Conservation (phyloP, 2,113 vertebrate genomes). For the rabbit (Oryctolagus cuniculus) region DNA sequence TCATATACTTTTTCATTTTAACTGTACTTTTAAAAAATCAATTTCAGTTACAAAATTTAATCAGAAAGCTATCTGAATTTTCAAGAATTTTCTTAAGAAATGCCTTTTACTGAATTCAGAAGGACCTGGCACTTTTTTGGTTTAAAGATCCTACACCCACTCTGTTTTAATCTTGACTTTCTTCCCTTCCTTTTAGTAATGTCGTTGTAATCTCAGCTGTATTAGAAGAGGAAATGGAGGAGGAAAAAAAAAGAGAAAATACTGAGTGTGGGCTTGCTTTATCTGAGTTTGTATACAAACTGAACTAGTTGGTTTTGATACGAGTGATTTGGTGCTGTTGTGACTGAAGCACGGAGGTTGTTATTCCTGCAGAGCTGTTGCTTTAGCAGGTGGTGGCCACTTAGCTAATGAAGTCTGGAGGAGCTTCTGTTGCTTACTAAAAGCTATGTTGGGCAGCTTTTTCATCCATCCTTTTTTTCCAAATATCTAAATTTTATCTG, state of each 20-base stretch:
- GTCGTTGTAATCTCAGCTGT: neutral
- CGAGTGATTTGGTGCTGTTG: neutral
- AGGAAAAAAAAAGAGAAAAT: neutral
- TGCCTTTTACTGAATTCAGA: neutral
- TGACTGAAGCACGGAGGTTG: slow-evolving; percentile 1
- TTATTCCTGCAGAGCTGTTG: neutral
- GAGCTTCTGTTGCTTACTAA: neutral
- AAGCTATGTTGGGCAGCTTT: neutral
- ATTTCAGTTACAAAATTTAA: slow-evolving; percentile 14
- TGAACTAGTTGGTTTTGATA: neutral
- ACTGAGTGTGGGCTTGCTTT: neutral
- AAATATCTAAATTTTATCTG: neutral
- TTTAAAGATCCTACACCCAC: neutral
- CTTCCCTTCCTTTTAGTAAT: neutral
- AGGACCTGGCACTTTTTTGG: neutral
- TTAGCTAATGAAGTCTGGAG: neutral
- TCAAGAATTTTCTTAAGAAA: slow-evolving; percentile 9
- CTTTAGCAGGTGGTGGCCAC: neutral
- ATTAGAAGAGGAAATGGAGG: slow-evolving; percentile 7
- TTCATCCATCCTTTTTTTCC: neutral
- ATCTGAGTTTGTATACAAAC: neutral
- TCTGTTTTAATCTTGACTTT: neutral
- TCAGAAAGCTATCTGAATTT: slow-evolving; percentile 1
- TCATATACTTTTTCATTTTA: neutral
- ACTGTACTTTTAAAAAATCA: neutral